phyloP scores from a whole-genome alignment of 1,140 invertebrate genomes.

The Halyomorpha halys region DNA sequence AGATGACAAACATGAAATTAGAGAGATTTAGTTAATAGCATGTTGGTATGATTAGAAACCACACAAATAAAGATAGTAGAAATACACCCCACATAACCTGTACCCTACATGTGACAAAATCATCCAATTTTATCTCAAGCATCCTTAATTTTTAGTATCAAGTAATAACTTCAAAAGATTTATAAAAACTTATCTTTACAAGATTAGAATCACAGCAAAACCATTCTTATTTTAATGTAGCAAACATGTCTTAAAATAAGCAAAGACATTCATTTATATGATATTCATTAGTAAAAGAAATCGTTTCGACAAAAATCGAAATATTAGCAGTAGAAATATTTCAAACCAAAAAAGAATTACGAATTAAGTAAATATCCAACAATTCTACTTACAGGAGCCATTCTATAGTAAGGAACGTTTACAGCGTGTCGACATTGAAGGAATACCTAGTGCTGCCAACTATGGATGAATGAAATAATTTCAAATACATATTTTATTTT shows the following conservation, averaged over 20 bases:
- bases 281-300: background rate
- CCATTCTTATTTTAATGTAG: background rate
- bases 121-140: slow-evolving; percentile 7
- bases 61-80: too few relatives aligned
- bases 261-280: background rate
- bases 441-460: too few relatives aligned
- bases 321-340: background rate
- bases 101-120: slow-evolving; percentile 1
- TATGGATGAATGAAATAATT: too few relatives aligned
- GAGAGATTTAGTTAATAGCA: background rate
- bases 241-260: background rate
- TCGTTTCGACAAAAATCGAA: background rate
- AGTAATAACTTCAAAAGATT: background rate
- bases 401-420: background rate
- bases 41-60: background rate
- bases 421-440: too few relatives aligned
- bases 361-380: background rate
- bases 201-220: background rate
- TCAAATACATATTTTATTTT: too few relatives aligned
- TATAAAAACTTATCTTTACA: background rate
- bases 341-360: background rate
- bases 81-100: background rate
- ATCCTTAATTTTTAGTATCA: background rate
- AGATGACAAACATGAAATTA: background rate
- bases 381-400: slow-evolving; percentile 8